Base-by-base conservation (phyloP, 2,888 invertebrate species). In the Calameuta idolon region DNA sequence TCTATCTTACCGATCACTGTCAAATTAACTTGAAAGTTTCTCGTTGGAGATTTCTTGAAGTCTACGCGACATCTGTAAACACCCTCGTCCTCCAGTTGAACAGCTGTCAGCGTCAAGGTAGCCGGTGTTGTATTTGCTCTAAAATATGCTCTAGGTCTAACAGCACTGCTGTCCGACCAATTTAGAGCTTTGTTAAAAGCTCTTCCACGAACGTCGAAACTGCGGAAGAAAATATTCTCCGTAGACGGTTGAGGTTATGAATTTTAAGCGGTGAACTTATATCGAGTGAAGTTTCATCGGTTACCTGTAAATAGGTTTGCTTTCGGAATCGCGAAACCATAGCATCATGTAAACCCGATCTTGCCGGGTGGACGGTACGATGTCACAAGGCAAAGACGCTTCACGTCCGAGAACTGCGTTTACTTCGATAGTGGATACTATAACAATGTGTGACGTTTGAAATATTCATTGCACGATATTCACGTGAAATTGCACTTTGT, bases 311-410 rank as follows among this genome's bases (percentile, higher is more conserved):
- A 98, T 95, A 84, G 98, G 97, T 92, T 97, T 97, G 83, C 96
- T 96, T 77, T 95, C 95, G 86, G 95, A 96, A 90, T 97, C 97
- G 83, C 96, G 94, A 92, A 97, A 98, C 97, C 97, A 98, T 77
- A 98, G 94, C 85, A 98, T 97, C 96, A 97, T 97, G 92, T 97
- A 97, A 81, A 97, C 97, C 82, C 96, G 94, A 92, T 97, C 97
- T 87, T 96, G 96, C 87, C 95, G 94, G 78, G 95, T 94, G 90
- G 95, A 94, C 77, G 97, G 97, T 87, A 96, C 96, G 91, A 97
- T 96, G 94, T 97, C 96, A 93, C 97, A 98, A 69, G 97, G 97
- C 87, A 98, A 92, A 76, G 96, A 95, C 79, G 97, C 97, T 84
- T 96, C 96, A 76, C 95, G 94, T 11, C 97, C 97, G 83, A 97